Evolutionary conservation across 2,888 invertebrate genomes (phyloP), one percentile per base, ranked within the genome.

Genomic region (Toxonevra muliebris): DNA sequence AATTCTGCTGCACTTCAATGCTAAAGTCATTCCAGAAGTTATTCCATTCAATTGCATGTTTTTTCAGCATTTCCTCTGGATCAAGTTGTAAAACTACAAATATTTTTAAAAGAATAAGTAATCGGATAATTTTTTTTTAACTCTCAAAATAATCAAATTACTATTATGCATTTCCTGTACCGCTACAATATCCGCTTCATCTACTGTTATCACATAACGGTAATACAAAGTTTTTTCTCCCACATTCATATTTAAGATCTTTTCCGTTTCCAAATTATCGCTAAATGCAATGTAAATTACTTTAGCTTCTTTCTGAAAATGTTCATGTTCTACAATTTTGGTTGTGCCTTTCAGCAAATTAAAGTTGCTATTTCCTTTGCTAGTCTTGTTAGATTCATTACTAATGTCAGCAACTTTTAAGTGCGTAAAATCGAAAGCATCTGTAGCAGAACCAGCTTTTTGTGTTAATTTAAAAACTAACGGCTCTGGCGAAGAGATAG

Each of bases 171-270:
- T 77, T 72, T 86, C 86, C 61, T 79, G 80, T 2, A 74, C 73
- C 1, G 88, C 89, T 0, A 88, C 81, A 1, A 84, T 86, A 63
- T 84, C 85, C 55, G 87, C 84, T 43, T 86, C 86, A 76, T 89
- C 89, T 2, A 85, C 87, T 0, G 88, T 87, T 85, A 89, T 87
- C 1, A 87, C 84, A 71, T 88, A 87, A 0, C 88, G 88, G 74
- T 88, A 86, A 19, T 76, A 76, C 13, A 80, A 64, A 43, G 70
- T 73, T 20, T 70, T 59, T 68, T 81, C 74, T 58, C 76, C 75
- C 1, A 73, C 62, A 4, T 73, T 71, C 68, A 82, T 74, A 30
- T 74, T 64, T 17, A 85, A 17, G 8, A 62, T 52, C 17, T 67
- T 73, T 1, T 76, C 71, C 61, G 76, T 71, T 66, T 78, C 76